A percentile compares a stretch with the other conserved stretches of the same genome.
Conservation (phyloP, 2,888 invertebrate genomes). For the Morpho deidamia region DNA sequence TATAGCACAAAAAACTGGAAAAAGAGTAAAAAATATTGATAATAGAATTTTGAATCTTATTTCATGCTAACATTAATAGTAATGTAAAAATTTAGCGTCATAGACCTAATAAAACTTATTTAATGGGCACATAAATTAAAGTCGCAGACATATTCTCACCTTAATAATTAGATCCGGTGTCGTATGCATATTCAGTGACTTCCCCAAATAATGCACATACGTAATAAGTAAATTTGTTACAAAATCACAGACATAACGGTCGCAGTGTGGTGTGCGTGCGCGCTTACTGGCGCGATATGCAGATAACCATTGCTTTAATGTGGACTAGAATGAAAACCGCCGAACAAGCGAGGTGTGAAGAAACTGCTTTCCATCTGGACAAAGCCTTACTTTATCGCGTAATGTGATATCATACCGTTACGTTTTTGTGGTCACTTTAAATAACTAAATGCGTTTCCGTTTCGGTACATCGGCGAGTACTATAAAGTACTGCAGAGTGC, state of each 20-base stretch:
- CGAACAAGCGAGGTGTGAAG: conserved; percentile 26
- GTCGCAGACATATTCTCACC: conserved; percentile 8
- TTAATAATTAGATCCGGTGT: conserved; percentile 19
- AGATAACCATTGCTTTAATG: conserved; percentile 20
- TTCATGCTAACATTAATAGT: no score
- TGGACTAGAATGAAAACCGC: conserved; percentile 37
- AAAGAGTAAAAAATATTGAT: no score
- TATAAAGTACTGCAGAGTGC: no score
- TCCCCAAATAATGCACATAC: not conserved
- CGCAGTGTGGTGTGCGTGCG: conserved; percentile 18
- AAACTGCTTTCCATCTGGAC: conserved; percentile 23
- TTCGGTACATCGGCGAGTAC: no score
- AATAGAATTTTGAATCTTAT: no score
- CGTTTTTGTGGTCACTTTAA: not conserved
- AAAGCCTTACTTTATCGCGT: conserved; percentile 18
- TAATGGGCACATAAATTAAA: not conserved
- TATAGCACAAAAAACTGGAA: no score
- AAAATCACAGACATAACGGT: conserved; percentile 2
- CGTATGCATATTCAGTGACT: conserved; percentile 8
- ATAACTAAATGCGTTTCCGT: no score
- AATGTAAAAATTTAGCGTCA: no score
- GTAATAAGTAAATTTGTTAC: not conserved
- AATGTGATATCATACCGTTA: conserved; percentile 17
- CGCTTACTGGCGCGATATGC: conserved; percentile 16
- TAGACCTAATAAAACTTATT: not conserved